Evolutionary conservation across 2,113 vertebrate species (phyloP).

Genomic region (Ctenomys sociabilis): DNA sequence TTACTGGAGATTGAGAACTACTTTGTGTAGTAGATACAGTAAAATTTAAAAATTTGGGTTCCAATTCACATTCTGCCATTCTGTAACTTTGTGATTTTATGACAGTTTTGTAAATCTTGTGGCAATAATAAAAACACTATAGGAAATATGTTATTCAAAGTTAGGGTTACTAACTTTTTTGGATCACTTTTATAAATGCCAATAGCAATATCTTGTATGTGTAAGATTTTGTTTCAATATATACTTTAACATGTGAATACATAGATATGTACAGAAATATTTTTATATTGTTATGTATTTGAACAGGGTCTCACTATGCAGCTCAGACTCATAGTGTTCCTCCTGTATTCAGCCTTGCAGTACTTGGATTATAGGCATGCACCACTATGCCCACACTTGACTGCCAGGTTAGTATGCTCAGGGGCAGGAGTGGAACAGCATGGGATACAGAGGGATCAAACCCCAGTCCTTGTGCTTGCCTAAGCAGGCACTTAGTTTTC

Average conservation of each 20-base stretch:
- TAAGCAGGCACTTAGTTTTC: too few relatives aligned
- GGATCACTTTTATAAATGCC: background rate
- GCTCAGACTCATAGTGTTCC: too few relatives aligned
- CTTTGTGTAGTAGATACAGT: background rate
- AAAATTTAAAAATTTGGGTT: background rate
- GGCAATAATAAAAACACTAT: background rate
- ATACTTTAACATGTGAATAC: background rate
- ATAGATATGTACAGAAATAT: background rate
- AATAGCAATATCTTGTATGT: background rate
- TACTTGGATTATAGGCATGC: too few relatives aligned
- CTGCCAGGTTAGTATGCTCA: too few relatives aligned
- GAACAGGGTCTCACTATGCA: too few relatives aligned
- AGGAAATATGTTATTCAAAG: background rate
- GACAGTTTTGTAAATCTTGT: background rate
- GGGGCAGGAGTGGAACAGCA: too few relatives aligned
- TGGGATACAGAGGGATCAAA: too few relatives aligned
- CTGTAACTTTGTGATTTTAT: background rate
- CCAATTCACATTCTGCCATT: background rate
- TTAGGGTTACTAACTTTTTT: background rate
- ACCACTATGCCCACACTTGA: too few relatives aligned
- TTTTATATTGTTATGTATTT: too few relatives aligned
- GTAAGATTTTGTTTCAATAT: background rate
- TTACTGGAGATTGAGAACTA: background rate
- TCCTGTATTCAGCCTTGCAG: too few relatives aligned
- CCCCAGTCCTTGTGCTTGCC: too few relatives aligned